Conservation (phyloP, 2,888 invertebrate species). For the Gonocerus acuteangulatus region DNA sequence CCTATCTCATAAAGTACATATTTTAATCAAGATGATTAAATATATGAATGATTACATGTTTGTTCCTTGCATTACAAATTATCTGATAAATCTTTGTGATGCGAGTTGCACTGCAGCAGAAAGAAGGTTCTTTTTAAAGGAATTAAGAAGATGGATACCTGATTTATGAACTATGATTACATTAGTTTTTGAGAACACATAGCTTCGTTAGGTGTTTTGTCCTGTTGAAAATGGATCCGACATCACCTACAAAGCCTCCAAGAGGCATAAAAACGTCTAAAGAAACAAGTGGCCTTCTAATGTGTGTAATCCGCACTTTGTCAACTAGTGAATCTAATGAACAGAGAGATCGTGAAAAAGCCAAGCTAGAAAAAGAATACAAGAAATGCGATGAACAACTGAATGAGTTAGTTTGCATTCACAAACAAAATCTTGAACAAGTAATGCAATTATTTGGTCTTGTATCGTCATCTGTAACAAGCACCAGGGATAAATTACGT, state of each 20-base stretch:
- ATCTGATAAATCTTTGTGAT: no score
- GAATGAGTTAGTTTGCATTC: slow-evolving; percentile 78
- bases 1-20: no score
- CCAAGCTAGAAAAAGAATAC: slow-evolving; percentile 87
- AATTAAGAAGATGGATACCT: neutral
- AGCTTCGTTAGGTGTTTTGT: no score
- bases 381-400: slow-evolving; percentile 82
- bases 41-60: no score
- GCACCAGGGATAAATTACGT: slow-evolving; percentile 65
- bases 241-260: slow-evolving; percentile 74
- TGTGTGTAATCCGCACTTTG: slow-evolving; percentile 89
- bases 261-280: slow-evolving; percentile 77
- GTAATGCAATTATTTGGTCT: slow-evolving; percentile 71
- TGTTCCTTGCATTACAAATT: no score
- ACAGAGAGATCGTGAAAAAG: slow-evolving; percentile 85
- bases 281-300: slow-evolving; percentile 80
- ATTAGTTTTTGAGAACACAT: no score
- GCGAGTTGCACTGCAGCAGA: neutral
- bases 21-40: no score
- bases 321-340: slow-evolving; percentile 91
- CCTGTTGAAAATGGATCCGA: slow-evolving; percentile 31
- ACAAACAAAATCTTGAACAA: slow-evolving; percentile 79
- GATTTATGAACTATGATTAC: no score
- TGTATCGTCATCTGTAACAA: slow-evolving; percentile 67
- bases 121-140: neutral